These are phyloP conservation scores for Strigops habroptila DNA, from an alignment of 2,113 vertebrate species.

Conservation along the genomic window DNA sequence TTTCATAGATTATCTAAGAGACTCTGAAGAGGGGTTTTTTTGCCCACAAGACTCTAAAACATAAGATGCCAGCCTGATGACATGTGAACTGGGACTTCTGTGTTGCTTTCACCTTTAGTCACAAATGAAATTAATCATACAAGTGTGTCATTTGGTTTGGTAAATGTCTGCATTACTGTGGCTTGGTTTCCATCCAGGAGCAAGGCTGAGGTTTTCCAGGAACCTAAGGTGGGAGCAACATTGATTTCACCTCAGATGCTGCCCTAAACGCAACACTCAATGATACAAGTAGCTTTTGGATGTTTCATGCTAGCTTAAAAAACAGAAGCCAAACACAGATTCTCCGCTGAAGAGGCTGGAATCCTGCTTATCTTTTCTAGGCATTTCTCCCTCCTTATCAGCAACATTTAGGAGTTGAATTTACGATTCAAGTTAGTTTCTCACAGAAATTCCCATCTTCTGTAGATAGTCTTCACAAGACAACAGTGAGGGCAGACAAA, in stretches of 20 bases:
- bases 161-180: neutral
- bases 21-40: neutral
- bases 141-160: neutral
- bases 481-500: neutral
- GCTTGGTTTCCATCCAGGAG: neutral
- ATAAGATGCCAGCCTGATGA: neutral
- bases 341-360: neutral
- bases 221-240: neutral
- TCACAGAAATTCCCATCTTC: neutral
- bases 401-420: neutral
- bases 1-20: neutral
- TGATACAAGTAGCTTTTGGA: neutral
- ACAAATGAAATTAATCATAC: neutral
- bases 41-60: neutral
- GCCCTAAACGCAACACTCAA: neutral
- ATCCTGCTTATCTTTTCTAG: neutral
- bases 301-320: neutral
- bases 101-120: neutral
- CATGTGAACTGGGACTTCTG: neutral
- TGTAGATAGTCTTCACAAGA: neutral
- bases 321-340: neutral
- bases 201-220: neutral
- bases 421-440: neutral
- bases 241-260: neutral
- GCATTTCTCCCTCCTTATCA: neutral